Conservation (phyloP, 2,113 vertebrate genomes). For the Periophthalmodon schlosseri region DNA sequence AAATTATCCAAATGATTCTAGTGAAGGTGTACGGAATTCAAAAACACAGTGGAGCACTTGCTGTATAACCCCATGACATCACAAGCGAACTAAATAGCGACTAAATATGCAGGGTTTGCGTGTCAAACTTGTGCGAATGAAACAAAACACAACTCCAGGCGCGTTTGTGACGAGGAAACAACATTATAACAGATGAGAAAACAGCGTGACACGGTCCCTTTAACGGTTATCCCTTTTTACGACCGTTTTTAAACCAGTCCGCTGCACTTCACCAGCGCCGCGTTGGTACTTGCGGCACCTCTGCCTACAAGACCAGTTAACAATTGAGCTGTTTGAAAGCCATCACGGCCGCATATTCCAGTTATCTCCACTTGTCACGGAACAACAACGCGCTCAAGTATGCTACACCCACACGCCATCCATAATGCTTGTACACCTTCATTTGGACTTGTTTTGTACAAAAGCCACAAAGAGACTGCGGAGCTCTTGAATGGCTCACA, state of each 20-base stretch:
- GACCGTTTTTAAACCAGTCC: background rate
- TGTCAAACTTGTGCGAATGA: no score
- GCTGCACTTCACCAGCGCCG: background rate
- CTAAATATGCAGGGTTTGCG: no score
- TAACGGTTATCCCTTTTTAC: background rate
- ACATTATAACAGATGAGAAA: no score
- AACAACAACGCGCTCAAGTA: slow-evolving; percentile 38
- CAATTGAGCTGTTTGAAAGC: slow-evolving; percentile 16
- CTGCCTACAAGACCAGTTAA: background rate
- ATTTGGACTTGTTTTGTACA: slow-evolving; percentile 48
- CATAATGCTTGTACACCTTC: slow-evolving; percentile 22
- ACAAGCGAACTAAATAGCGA: no score
- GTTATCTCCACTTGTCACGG: slow-evolving; percentile 30
- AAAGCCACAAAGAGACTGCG: slow-evolving; percentile 34
- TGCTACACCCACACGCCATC: slow-evolving; percentile 13
- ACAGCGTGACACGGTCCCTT: no score
- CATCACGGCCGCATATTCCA: slow-evolving; percentile 31
- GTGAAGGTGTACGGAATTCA: no score
- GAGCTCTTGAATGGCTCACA: slow-evolving; percentile 50
- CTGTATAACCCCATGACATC: no score
- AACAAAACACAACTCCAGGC: no score
- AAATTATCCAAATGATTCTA: no score
- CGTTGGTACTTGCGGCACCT: background rate
- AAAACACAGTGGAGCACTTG: no score
- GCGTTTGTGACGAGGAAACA: no score